phyloP scores from a whole-genome alignment of 1,140 invertebrate species.

The Drosophila murphyi region DNA sequence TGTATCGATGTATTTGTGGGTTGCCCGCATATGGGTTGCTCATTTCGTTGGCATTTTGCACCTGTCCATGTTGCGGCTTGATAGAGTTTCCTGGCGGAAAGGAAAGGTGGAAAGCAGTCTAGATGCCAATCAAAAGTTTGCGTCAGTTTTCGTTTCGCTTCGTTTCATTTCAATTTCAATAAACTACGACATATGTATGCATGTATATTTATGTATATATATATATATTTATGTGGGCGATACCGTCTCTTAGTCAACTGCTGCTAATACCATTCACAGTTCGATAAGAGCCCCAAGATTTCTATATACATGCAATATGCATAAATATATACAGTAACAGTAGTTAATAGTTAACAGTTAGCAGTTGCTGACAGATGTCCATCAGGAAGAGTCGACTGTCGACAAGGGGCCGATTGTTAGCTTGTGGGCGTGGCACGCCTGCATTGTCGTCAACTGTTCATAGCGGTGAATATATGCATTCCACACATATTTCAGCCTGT shows the following conservation, averaged over 20 bases:
- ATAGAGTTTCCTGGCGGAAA: conserved; percentile 39
- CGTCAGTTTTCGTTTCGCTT: conserved; percentile 39
- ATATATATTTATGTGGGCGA: background rate
- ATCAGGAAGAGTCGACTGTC: conserved; percentile 1
- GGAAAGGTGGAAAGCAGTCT: background rate
- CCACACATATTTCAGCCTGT: conserved; percentile 44
- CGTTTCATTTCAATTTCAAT: conserved; percentile 35
- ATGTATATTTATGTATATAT: background rate
- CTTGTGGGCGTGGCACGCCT: conserved; percentile 13
- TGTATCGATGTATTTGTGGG: background rate
- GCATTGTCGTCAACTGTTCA: conserved; percentile 75
- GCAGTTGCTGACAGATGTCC: conserved; percentile 59
- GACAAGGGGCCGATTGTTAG: background rate
- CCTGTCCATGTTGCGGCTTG: conserved; percentile 60
- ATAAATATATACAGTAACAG: background rate
- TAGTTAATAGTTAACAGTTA: conserved; percentile 11
- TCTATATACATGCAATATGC: background rate
- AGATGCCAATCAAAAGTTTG: conserved; percentile 79
- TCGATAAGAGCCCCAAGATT: conserved; percentile 8
- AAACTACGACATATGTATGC: conserved; percentile 2
- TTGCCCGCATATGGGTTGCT: background rate
- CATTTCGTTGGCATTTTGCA: background rate
- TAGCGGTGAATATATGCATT: background rate
- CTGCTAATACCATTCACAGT: conserved; percentile 33
- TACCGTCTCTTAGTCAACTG: conserved; percentile 4